Evolutionary conservation across 2,797 vertebrate genomes (phyloP).

Genomic region (Diceros bicornis): DNA sequence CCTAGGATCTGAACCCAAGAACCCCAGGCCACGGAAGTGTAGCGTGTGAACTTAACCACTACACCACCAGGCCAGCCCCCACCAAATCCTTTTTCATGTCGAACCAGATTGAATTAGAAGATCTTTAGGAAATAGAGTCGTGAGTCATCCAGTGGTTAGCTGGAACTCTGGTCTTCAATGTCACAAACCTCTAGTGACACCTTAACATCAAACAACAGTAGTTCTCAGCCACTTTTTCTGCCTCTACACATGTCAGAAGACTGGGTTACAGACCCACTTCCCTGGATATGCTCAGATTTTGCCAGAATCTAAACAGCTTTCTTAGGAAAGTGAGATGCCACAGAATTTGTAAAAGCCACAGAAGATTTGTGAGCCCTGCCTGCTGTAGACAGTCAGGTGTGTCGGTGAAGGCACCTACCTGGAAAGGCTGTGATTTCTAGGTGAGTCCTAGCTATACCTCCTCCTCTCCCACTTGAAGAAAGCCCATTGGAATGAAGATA

Average conservation of each 20-base stretch:
- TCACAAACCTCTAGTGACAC: too few relatives aligned
- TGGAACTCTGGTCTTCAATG: neutral
- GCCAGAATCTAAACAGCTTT: neutral
- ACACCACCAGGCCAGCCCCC: too few relatives aligned
- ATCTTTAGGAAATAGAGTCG: neutral
- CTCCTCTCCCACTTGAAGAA: neutral
- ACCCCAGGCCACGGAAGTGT: too few relatives aligned
- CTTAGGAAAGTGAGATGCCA: neutral
- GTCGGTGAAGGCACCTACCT: neutral
- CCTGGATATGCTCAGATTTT: neutral
- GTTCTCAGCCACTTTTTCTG: neutral
- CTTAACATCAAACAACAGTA: fast-evolving
- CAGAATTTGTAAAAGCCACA: neutral
- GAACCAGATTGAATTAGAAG: neutral
- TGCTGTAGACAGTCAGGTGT: neutral
- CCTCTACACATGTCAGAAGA: neutral
- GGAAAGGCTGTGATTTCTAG: neutral
- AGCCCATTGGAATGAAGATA: neutral
- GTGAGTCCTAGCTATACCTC: neutral
- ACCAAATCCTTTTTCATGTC: neutral
- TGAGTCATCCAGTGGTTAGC: neutral
- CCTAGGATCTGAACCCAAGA: too few relatives aligned
- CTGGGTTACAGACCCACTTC: fast-evolving
- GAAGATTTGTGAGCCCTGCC: neutral
- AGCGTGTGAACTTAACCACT: too few relatives aligned